These are phyloP conservation scores for Steromphala cineraria DNA, from an alignment of 2,888 invertebrate species.

Conservation along the genomic window DNA sequence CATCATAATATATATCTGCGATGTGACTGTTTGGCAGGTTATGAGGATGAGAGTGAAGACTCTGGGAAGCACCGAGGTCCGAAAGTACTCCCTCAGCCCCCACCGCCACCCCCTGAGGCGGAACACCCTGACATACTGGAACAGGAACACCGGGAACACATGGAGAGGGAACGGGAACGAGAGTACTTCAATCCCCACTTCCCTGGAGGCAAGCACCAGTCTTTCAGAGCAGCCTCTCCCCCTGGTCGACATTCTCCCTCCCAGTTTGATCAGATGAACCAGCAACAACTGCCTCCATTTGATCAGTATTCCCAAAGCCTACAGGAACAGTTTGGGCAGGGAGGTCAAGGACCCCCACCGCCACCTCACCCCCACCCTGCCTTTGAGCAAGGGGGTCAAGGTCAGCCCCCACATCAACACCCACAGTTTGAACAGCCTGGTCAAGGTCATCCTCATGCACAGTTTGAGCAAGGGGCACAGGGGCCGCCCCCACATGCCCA, in stretches of 20 bases:
- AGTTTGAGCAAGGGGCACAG: neutral
- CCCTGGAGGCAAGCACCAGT: constrained; percentile 10
- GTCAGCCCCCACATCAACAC: neutral
- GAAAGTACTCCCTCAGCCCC: neutral
- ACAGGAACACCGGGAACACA: constrained; percentile 29
- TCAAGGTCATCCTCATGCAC: neutral
- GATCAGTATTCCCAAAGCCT: constrained; percentile 14
- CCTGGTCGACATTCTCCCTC: constrained; percentile 20
- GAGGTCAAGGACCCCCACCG: neutral
- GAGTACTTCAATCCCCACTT: constrained; percentile 13
- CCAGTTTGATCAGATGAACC: constrained; percentile 9
- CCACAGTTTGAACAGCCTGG: constrained; percentile 1
- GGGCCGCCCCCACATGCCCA: neutral
- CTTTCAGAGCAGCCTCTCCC: constrained; percentile 9
- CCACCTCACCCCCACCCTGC: neutral
- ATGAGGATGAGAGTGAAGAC: constrained; percentile 49
- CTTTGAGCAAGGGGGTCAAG: too few species aligned
- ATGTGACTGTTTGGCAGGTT: constrained; percentile 29
- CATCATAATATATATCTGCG: too few species aligned
- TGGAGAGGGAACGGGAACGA: constrained; percentile 16
- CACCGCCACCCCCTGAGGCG: constrained; percentile 31
- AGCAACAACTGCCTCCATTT: neutral
- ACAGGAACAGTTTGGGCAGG: neutral
- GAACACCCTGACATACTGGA: constrained; percentile 50
- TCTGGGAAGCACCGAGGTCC: constrained; percentile 19